phyloP scores from a whole-genome alignment of 2,113 vertebrate species.

The Stercorarius parasiticus region DNA sequence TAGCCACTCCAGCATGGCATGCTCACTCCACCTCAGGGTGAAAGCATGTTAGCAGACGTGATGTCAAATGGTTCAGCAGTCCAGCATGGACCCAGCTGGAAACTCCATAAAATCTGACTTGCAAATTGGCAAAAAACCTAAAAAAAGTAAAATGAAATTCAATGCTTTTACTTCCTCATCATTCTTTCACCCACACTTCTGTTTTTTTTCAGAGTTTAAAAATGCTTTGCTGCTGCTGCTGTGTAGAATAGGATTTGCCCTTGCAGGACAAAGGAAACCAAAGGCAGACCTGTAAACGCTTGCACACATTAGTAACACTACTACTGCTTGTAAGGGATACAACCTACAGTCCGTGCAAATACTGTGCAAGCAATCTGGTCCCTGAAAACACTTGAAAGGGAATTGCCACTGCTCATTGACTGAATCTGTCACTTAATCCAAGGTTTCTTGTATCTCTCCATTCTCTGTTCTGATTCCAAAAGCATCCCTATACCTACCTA shows the following conservation, averaged over 20 bases:
- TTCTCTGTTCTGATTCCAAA: not conserved
- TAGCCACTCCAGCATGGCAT: not conserved
- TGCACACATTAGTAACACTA: not conserved
- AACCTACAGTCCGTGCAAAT: not conserved
- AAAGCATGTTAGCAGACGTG: not conserved
- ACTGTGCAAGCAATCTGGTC: not conserved
- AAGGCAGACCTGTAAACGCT: not conserved
- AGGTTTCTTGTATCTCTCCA: not conserved
- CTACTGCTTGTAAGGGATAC: not conserved
- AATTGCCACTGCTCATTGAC: not conserved
- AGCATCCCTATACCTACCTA: not conserved
- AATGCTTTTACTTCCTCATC: not conserved
- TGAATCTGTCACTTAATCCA: not conserved
- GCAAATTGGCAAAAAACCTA: not conserved
- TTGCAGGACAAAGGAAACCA: not conserved
- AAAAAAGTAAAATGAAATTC: not conserved
- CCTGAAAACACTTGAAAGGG: not conserved
- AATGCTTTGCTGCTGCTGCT: not conserved
- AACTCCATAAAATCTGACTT: not conserved
- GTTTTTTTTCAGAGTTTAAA: not conserved
- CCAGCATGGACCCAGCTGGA: not conserved
- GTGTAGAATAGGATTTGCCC: not conserved
- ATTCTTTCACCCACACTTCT: not conserved
- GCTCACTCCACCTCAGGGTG: not conserved
- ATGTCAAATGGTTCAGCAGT: constrained; percentile 31